phyloP scores from a whole-genome alignment of 2,888 invertebrate genomes.

The Pachymerium ferrugineum region DNA sequence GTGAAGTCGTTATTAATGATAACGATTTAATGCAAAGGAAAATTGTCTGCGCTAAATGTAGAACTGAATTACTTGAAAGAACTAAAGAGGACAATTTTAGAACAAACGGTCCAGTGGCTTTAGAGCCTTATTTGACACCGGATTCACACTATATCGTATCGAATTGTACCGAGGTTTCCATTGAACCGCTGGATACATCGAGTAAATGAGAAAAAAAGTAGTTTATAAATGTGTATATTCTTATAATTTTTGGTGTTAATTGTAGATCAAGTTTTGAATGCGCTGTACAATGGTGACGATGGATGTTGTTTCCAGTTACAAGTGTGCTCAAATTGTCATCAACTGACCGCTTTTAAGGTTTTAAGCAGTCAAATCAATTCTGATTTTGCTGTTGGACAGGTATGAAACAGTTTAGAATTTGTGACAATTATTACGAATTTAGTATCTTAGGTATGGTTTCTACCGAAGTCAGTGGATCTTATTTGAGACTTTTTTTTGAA shows the following conservation, averaged over 20 bases:
- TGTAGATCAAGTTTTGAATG: neutral
- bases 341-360: neutral
- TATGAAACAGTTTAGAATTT: neutral
- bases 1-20: too few relatives aligned
- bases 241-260: neutral
- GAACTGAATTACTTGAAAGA: too few relatives aligned
- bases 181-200: neutral
- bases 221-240: neutral
- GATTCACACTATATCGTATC: too few relatives aligned
- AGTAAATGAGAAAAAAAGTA: neutral
- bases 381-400: neutral
- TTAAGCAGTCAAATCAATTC: neutral
- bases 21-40: too few relatives aligned
- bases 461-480: neutral
- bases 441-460: neutral
- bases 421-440: neutral
- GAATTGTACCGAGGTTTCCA: too few relatives aligned
- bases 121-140: too few relatives aligned
- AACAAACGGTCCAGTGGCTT: too few relatives aligned
- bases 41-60: too few relatives aligned
- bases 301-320: constrained; percentile 9
- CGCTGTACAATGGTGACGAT: neutral
- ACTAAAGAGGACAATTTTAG: too few relatives aligned
- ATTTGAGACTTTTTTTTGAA: too few relatives aligned
- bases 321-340: neutral